A percentile compares a stretch with the other conserved stretches of the same genome.
These are phyloP conservation scores for Pseudochirops cupreus DNA, from an alignment of 2,797 vertebrate species.

Conservation along the genomic window DNA sequence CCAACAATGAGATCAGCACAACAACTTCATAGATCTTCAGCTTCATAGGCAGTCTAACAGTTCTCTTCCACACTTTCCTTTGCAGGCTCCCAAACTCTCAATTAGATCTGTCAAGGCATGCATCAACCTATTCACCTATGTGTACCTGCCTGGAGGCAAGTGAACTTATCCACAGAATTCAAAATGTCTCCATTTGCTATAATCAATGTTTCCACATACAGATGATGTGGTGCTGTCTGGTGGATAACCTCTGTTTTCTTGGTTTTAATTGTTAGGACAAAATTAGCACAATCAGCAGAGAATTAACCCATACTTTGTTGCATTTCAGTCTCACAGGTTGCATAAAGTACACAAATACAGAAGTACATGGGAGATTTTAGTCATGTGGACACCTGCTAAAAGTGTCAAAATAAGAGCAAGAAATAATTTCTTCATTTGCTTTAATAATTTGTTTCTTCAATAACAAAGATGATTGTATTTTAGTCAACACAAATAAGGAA, in stretches of 20 bases:
- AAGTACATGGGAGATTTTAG: not conserved
- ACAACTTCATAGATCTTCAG: not conserved
- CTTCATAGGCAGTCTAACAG: not conserved
- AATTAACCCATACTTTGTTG: not conserved
- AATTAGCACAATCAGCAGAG: too few relatives aligned
- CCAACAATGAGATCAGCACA: not conserved
- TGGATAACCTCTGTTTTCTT: not conserved
- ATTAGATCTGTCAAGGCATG: not conserved
- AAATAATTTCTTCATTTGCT: not conserved
- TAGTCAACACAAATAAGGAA: too few relatives aligned
- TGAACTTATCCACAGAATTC: not conserved
- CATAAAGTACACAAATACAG: not conserved
- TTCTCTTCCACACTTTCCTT: not conserved
- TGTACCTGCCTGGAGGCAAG: not conserved
- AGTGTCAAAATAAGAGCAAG: not conserved
- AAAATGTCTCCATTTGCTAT: not conserved
- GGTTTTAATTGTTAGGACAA: not conserved
- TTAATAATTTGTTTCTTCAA: not conserved
- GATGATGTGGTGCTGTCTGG: not conserved
- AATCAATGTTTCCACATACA: not conserved
- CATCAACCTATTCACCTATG: not conserved
- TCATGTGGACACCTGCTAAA: not conserved
- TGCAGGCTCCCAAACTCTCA: not conserved
- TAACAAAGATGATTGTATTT: too few relatives aligned
- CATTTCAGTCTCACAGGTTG: not conserved